phyloP scores from a whole-genome alignment of 2,888 invertebrate species.

The Patella ulyssiponensis region DNA sequence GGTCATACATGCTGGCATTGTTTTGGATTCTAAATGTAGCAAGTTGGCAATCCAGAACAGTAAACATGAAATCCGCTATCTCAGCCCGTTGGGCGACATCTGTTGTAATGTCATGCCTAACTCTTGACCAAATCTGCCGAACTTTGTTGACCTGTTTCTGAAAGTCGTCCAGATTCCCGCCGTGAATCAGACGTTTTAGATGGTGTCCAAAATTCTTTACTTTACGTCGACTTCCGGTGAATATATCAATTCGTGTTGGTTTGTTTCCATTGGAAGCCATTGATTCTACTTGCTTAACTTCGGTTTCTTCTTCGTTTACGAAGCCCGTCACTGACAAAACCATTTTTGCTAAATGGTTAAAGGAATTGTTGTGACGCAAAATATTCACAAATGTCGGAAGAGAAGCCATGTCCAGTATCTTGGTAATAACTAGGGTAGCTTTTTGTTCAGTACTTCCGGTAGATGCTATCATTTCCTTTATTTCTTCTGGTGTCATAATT shows the following conservation, averaged over 20 bases:
- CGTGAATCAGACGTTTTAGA: background rate
- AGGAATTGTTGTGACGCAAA: background rate
- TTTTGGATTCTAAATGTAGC: background rate
- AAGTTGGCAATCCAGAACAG: background rate
- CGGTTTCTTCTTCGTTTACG: background rate
- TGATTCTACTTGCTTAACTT: background rate
- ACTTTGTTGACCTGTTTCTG: background rate
- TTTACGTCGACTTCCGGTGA: conserved; percentile 8
- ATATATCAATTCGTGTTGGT: background rate
- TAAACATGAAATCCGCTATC: background rate
- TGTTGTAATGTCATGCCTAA: background rate
- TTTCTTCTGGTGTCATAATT: background rate
- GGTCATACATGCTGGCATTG: background rate
- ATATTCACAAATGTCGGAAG: background rate
- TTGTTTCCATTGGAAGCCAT: too few species aligned
- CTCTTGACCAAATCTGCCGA: background rate
- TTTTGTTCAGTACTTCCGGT: background rate
- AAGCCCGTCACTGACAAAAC: background rate
- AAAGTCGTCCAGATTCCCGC: background rate
- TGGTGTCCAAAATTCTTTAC: background rate
- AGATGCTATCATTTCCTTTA: background rate
- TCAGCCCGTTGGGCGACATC: background rate
- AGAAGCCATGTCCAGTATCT: background rate
- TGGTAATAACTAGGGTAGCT: background rate
- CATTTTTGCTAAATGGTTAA: background rate